A percentile compares a stretch with the other conserved stretches of the same genome.
Evolutionary conservation across 1,140 invertebrate species (phyloP).

Genomic region (Drusus annulatus): DNA sequence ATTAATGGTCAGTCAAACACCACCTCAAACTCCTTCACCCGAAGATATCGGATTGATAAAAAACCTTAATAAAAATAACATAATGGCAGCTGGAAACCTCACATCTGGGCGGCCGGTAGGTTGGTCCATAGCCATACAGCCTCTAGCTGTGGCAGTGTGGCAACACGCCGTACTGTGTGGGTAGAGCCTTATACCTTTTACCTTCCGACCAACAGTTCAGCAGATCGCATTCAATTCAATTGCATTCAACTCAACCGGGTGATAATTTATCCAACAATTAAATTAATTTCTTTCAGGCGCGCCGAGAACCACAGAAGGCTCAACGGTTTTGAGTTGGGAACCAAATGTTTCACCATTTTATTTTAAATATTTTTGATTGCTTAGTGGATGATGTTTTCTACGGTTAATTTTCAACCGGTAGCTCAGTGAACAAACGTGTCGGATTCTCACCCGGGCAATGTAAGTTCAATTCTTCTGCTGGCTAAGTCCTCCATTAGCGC

Average conservation of each 20-base stretch:
- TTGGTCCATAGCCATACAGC: neutral
- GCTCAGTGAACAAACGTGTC: too few relatives aligned
- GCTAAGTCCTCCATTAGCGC: too few relatives aligned
- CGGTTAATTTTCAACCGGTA: too few relatives aligned
- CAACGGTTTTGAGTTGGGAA: too few relatives aligned
- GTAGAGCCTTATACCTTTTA: too few relatives aligned
- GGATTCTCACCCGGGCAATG: too few relatives aligned
- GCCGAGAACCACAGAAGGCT: neutral
- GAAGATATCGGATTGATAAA: slow-evolving; percentile 2
- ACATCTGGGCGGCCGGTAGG: slow-evolving; percentile 20
- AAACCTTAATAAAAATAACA: slow-evolving; percentile 9
- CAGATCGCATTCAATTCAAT: slow-evolving; percentile 18
- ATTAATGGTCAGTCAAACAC: neutral
- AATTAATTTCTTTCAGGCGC: slow-evolving; percentile 56
- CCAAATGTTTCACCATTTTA: too few relatives aligned
- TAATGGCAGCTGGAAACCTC: slow-evolving; percentile 18
- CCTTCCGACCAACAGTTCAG: neutral
- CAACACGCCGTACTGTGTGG: too few relatives aligned
- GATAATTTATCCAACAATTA: slow-evolving; percentile 57
- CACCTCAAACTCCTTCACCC: neutral
- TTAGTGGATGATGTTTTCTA: too few relatives aligned
- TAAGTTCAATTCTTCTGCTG: too few relatives aligned
- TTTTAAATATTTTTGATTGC: too few relatives aligned
- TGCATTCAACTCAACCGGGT: slow-evolving; percentile 20
- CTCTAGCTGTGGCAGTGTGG: too few relatives aligned